phyloP scores from a whole-genome alignment of 1,140 invertebrate genomes.

The Drosophila oshimai region DNA sequence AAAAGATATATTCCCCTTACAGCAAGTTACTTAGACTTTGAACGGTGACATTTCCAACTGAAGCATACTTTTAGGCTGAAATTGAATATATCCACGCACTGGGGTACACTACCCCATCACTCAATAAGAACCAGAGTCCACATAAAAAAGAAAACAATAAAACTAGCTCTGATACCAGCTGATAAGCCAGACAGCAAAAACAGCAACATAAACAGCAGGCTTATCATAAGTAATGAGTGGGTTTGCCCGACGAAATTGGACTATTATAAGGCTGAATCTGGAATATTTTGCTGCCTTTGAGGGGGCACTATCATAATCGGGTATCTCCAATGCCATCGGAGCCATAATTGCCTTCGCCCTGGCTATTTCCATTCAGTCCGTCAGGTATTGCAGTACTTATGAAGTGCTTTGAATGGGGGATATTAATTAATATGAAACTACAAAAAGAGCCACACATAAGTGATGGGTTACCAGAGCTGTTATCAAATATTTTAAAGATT shows the following conservation, averaged over 20 bases:
- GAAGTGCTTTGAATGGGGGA: no score
- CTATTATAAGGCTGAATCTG: not conserved
- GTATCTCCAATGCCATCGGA: not conserved
- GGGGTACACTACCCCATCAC: no score
- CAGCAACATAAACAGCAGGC: not conserved
- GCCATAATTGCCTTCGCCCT: not conserved
- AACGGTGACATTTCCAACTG: no score
- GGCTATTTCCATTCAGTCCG: not conserved
- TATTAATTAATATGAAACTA: no score
- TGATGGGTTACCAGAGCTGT: no score
- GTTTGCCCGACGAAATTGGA: not conserved
- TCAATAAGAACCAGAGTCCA: no score
- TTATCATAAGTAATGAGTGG: not conserved
- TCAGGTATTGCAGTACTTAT: not conserved
- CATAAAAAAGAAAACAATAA: no score
- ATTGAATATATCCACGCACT: not conserved
- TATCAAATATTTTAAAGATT: no score
- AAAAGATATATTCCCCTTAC: no score
- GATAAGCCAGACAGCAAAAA: not conserved
- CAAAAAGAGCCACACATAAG: no score
- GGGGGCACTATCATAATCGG: not conserved
- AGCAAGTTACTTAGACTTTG: no score
- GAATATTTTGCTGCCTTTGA: not conserved
- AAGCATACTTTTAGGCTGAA: not conserved
- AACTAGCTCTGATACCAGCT: not conserved